Percentiles rank a stretch among this genome's conserved stretches.
Evolutionary conservation across 2,888 invertebrate species (phyloP).

Genomic region (Drosophila pseudotalamancana): DNA sequence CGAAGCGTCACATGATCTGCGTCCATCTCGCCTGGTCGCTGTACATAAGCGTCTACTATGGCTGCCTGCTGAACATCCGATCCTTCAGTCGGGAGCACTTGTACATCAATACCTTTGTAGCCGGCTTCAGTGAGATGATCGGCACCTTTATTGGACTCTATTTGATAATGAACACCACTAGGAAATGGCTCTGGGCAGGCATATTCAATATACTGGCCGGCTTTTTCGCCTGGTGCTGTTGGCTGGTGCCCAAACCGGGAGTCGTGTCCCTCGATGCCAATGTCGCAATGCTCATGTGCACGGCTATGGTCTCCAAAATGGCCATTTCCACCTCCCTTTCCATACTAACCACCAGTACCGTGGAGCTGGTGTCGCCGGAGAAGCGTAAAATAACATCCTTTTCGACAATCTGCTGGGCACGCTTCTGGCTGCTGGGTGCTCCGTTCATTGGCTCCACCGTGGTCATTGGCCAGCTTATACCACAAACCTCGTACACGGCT

Average conservation of each 20-base stretch:
- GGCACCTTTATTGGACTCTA: constrained; percentile 84
- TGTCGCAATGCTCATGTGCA: constrained; percentile 82
- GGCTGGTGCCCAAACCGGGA: constrained; percentile 81
- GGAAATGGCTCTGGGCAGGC: constrained; percentile 84
- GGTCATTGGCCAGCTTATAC: constrained; percentile 83
- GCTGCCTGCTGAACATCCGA: constrained; percentile 85
- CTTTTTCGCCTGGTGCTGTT: constrained; percentile 82
- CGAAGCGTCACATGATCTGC: constrained; percentile 82
- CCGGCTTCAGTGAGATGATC: constrained; percentile 83
- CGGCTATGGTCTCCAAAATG: constrained; percentile 84
- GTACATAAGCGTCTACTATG: constrained; percentile 85
- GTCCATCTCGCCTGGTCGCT: constrained; percentile 84
- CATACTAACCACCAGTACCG: constrained; percentile 84
- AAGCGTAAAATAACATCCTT: constrained; percentile 83
- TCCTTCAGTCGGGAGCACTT: constrained; percentile 84
- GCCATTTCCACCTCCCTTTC: constrained; percentile 84
- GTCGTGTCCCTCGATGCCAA: constrained; percentile 77
- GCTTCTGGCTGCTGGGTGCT: constrained; percentile 84
- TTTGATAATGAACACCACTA: constrained; percentile 81
- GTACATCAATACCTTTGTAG: constrained; percentile 84
- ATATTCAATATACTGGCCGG: constrained; percentile 83
- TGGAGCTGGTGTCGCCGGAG: constrained; percentile 83
- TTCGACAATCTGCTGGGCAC: constrained; percentile 84
- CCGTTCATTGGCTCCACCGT: constrained; percentile 84
- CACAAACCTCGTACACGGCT: constrained; percentile 83